Evolutionary conservation across 1,140 invertebrate genomes (phyloP).

Genomic region (Lethrus apterus): DNA sequence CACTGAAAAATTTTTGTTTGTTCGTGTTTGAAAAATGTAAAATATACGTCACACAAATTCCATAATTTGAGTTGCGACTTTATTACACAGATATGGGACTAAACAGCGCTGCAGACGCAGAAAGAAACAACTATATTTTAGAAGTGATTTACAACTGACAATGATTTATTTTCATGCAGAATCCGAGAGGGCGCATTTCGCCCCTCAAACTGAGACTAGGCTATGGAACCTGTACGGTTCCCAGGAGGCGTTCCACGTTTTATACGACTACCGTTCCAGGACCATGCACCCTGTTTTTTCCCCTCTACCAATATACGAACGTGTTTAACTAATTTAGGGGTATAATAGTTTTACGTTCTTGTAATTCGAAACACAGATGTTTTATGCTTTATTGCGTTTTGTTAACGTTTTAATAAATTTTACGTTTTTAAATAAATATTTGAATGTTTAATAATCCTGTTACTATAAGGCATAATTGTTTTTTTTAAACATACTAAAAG

Average conservation of each 20-base stretch:
- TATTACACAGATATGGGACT: conserved; percentile 29
- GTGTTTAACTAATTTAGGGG: too few relatives aligned
- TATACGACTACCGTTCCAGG: conserved; percentile 18
- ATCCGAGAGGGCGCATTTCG: conserved; percentile 20
- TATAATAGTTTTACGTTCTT: too few relatives aligned
- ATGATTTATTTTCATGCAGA: conserved; percentile 36
- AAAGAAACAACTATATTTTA: conserved; percentile 34
- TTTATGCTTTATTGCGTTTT: too few relatives aligned
- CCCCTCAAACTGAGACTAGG: conserved; percentile 18
- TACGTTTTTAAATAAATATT: too few relatives aligned
- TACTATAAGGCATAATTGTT: too few relatives aligned
- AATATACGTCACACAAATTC: conserved; percentile 25
- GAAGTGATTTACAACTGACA: conserved; percentile 36
- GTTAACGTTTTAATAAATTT: too few relatives aligned
- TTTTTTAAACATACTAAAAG: too few relatives aligned
- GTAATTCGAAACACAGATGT: too few relatives aligned
- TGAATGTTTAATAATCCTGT: too few relatives aligned
- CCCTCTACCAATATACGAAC: too few relatives aligned
- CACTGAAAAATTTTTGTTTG: conserved; percentile 1
- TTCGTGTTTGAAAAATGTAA: conserved; percentile 18
- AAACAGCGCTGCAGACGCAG: conserved; percentile 26
- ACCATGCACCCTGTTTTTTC: too few relatives aligned
- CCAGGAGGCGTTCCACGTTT: conserved; percentile 24
- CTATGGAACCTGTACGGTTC: conserved; percentile 17
- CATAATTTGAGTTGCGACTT: conserved; percentile 31